phyloP scores from a whole-genome alignment of 2,113 vertebrate genomes.

The Papio anubis region DNA sequence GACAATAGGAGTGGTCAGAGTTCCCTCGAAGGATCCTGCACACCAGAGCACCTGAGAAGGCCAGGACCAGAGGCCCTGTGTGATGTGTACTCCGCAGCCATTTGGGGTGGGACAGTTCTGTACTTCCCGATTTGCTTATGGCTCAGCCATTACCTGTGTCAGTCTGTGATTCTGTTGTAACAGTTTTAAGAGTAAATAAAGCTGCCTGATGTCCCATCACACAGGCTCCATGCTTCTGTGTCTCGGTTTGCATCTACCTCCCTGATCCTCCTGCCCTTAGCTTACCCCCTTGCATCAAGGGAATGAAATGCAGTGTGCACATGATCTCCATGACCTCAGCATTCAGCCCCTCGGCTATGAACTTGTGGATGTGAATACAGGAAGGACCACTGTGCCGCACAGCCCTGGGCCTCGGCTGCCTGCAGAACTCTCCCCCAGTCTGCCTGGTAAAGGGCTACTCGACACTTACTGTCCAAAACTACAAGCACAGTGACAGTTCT shows the following conservation, averaged over 20 bases:
- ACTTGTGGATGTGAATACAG: not conserved
- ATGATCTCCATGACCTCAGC: not conserved
- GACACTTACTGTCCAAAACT: not conserved
- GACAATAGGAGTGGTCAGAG: not conserved
- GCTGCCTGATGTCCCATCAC: slow-evolving; percentile 78
- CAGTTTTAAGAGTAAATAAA: slow-evolving; percentile 85
- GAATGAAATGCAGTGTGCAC: rapidly evolving
- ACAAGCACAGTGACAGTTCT: too few relatives aligned
- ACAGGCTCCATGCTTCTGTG: not conserved
- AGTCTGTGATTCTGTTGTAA: slow-evolving; percentile 78
- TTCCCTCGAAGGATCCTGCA: not conserved
- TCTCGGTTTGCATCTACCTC: not conserved
- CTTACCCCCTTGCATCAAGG: rapidly evolving
- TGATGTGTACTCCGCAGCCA: not conserved
- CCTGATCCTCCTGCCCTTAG: not conserved
- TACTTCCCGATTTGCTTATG: not conserved
- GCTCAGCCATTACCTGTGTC: not conserved
- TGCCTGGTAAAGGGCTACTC: not conserved
- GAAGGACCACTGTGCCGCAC: too few relatives aligned
- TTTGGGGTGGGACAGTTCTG: not conserved
- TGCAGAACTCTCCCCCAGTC: rapidly evolving
- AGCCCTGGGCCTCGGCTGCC: not conserved
- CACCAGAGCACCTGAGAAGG: not conserved
- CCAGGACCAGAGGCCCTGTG: not conserved
- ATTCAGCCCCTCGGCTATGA: not conserved